These are phyloP conservation scores for Nothura maculosa DNA, from an alignment of 2,797 vertebrate genomes.

Conservation along the genomic window DNA sequence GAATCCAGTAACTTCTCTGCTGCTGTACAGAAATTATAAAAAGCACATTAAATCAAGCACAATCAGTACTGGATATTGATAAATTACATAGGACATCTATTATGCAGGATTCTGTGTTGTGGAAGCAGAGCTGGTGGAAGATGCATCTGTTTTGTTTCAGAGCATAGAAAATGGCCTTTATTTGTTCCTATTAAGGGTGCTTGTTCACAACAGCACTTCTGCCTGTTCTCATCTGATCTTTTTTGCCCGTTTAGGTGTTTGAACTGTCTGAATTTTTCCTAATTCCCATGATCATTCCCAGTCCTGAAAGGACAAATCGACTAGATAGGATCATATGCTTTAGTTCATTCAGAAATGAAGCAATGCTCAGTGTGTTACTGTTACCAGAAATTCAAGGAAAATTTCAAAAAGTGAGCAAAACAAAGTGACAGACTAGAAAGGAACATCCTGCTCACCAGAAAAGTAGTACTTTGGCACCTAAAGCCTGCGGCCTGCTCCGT, in stretches of 20 bases:
- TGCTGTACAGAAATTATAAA: neutral
- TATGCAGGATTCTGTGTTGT: neutral
- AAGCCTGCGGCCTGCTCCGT: neutral
- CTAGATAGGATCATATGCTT: neutral
- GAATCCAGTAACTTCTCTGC: neutral
- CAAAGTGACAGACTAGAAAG: neutral
- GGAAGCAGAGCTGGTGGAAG: slow-evolving; percentile 14
- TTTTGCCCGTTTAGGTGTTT: neutral
- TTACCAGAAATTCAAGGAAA: neutral
- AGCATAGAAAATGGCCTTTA: neutral
- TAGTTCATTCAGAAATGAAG: slow-evolving; percentile 5
- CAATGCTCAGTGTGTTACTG: neutral
- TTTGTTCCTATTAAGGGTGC: neutral
- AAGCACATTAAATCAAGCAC: neutral
- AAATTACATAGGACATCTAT: slow-evolving; percentile 43
- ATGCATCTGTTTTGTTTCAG: neutral
- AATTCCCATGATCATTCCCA: neutral
- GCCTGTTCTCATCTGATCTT: neutral
- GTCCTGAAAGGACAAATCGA: neutral
- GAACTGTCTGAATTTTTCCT: neutral
- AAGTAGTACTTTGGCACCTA: neutral
- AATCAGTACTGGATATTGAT: neutral
- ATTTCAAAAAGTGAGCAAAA: neutral
- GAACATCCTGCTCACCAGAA: neutral
- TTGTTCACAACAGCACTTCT: neutral